Percentiles rank a stretch among this genome's conserved stretches.
Conservation (phyloP, 2,797 vertebrate species). For the Oceanodroma leucorhoa region DNA sequence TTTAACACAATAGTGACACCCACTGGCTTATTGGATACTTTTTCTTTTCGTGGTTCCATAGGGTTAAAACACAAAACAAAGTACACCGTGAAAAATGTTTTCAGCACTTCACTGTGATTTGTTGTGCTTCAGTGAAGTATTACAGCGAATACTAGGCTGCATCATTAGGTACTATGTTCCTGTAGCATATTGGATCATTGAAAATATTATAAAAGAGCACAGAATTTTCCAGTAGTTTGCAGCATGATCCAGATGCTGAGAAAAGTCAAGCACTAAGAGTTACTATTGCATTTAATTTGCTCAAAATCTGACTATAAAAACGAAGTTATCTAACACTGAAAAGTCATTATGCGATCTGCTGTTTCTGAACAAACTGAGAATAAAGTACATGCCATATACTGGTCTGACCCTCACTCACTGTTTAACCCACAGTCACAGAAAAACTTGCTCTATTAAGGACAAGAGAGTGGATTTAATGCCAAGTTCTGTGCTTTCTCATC, state of each 20-base stretch:
- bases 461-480: not conserved
- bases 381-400: not conserved
- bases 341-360: not conserved
- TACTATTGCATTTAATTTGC: not conserved
- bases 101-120: not conserved
- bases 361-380: not conserved
- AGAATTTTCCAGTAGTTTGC: not conserved
- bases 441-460: not conserved
- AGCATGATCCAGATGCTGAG: not conserved
- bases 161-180: not conserved
- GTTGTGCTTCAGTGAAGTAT: not conserved
- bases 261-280: not conserved
- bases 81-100: not conserved
- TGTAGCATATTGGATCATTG: not conserved
- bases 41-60: not conserved
- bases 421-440: not conserved
- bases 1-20: conserved; percentile 48
- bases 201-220: not conserved
- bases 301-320: not conserved
- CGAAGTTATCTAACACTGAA: not conserved
- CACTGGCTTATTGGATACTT: conserved; percentile 9
- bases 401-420: not conserved
- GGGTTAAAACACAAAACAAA: not conserved
- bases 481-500: not conserved
- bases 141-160: not conserved